These are phyloP conservation scores for Rhynchophorus ferrugineus DNA, from an alignment of 1,140 invertebrate species.

Conservation along the genomic window DNA sequence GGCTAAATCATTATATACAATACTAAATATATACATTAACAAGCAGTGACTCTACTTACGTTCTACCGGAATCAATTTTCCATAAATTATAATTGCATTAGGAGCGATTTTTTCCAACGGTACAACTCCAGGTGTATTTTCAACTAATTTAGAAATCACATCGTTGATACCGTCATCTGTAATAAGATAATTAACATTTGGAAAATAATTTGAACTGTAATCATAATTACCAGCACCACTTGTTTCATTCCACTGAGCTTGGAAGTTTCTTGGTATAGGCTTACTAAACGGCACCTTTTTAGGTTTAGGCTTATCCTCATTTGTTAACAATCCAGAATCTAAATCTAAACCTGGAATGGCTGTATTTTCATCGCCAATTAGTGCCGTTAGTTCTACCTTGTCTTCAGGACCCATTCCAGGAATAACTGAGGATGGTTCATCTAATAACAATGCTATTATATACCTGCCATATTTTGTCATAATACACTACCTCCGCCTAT, in stretches of 20 bases:
- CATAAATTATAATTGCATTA: conserved; percentile 70
- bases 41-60: conserved; percentile 44
- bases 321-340: conserved; percentile 56
- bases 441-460: conserved; percentile 37
- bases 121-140: conserved; percentile 62
- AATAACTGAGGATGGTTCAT: conserved; percentile 68
- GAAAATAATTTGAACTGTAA: conserved; percentile 6
- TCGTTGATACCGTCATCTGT: conserved; percentile 51
- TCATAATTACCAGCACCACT: conserved; percentile 28
- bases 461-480: not conserved
- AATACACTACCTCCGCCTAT: too few relatives aligned
- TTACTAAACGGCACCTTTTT: conserved; percentile 90
- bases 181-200: conserved; percentile 8
- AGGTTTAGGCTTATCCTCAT: conserved; percentile 56
- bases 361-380: conserved; percentile 49
- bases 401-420: conserved; percentile 95
- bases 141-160: conserved; percentile 59
- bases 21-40: not conserved
- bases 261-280: conserved; percentile 91
- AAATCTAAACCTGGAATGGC: conserved; percentile 83
- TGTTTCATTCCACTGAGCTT: conserved; percentile 90
- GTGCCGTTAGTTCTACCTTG: conserved; percentile 61
- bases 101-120: conserved; percentile 63
- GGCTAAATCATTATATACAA: conserved; percentile 38
- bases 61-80: conserved; percentile 68